phyloP scores from a whole-genome alignment of 1,140 invertebrate species.

The Trichoplusia ni region DNA sequence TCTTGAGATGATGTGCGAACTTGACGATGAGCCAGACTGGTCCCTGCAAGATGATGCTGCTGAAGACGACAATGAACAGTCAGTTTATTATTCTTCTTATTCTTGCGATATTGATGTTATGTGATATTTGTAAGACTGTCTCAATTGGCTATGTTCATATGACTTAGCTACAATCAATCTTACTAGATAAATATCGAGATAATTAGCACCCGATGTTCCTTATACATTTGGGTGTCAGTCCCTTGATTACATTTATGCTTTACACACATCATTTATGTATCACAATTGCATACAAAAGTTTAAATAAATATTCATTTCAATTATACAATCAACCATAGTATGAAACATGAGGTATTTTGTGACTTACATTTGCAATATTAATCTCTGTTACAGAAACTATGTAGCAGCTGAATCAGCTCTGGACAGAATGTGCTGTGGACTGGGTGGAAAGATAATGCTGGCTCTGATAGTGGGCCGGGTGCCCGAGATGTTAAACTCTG shows the following conservation, averaged over 20 bases:
- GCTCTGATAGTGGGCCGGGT: slow-evolving; percentile 93
- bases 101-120: neutral
- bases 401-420: slow-evolving; percentile 98
- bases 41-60: slow-evolving; percentile 88
- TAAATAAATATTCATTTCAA: no score
- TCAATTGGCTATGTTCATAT: slow-evolving; percentile 33
- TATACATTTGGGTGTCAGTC: slow-evolving; percentile 67
- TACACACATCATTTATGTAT: neutral
- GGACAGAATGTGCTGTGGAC: slow-evolving; percentile 96
- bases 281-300: no score
- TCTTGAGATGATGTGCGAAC: slow-evolving; percentile 97
- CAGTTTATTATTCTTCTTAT: slow-evolving; percentile 28
- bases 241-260: slow-evolving; percentile 53
- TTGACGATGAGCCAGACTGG: slow-evolving; percentile 97
- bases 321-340: no score
- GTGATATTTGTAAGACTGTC: neutral
- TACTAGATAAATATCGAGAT: slow-evolving; percentile 71
- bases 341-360: no score
- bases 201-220: slow-evolving; percentile 66
- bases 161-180: slow-evolving; percentile 41
- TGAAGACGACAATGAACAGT: slow-evolving; percentile 92
- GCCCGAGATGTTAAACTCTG: slow-evolving; percentile 92
- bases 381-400: slow-evolving; percentile 87
- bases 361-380: no score
- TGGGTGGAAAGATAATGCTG: slow-evolving; percentile 97